Evolutionary conservation across 2,113 vertebrate genomes (phyloP).

Genomic region (Coreoperca whiteheadi): DNA sequence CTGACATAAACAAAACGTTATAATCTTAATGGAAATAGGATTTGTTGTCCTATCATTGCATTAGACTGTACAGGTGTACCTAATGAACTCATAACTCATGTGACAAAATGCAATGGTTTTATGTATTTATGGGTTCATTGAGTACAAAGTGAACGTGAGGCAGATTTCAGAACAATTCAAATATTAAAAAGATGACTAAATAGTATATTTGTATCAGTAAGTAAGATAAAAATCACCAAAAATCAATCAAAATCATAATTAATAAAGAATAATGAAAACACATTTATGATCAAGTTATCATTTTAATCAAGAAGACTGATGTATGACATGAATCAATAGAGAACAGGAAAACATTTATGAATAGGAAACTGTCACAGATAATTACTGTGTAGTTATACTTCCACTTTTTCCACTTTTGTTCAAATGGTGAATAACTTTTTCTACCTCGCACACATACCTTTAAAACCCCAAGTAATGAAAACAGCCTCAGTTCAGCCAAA

Average conservation of each 20-base stretch:
- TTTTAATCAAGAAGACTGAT: not conserved
- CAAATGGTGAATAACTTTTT: not conserved
- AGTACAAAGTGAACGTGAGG: not conserved
- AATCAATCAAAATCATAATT: not conserved
- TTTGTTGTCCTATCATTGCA: not conserved
- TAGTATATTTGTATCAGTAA: not conserved
- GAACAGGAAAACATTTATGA: not conserved
- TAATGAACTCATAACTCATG: not conserved
- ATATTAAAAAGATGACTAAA: not conserved
- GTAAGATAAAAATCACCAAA: not conserved
- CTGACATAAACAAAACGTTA: not conserved
- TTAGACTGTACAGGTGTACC: too few relatives aligned
- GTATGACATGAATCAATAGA: not conserved
- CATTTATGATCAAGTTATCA: not conserved
- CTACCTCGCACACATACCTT: not conserved
- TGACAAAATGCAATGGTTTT: not conserved
- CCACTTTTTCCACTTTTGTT: not conserved
- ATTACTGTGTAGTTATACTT: not conserved
- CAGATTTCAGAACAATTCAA: not conserved
- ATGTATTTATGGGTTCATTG: not conserved
- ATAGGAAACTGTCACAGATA: not conserved
- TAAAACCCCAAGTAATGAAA: conserved; percentile 5
- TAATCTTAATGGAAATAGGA: not conserved
- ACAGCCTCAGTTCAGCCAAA: conserved; percentile 6
- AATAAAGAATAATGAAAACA: not conserved